Base-by-base conservation (phyloP, 2,113 vertebrate species). In the Pterocles orientalis region DNA sequence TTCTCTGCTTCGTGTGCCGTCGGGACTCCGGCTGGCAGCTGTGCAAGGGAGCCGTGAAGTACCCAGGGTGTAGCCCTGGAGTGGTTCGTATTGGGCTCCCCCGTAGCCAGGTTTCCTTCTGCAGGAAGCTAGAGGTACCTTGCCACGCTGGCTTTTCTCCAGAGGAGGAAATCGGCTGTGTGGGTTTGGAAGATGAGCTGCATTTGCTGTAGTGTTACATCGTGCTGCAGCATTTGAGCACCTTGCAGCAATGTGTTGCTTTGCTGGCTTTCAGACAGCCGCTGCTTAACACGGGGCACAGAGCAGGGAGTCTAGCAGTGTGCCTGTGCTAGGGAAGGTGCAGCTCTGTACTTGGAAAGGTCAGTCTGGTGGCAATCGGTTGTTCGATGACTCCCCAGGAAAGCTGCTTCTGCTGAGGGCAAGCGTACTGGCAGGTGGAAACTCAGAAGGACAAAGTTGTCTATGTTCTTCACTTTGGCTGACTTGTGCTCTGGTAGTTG, bases 171-270 rank as follows among this genome's bases (percentile, higher is more conserved):
- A 24, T 14, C 2, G 2, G 2, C 41, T 2, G 28, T 3, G 64
- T 24, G 43, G 0, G 15, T 80, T 41, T 1, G 5, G 29, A 34
- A 36, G 23, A 8, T 58, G 64, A 33, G 25, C 51, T 19, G 15
- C 3, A 2, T 9, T 60, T 1, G 0, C n/a, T 19, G 58, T 41
- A 13, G 41, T 2, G 1, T 47, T 57, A 0, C 9, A 0, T 0
- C 10, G 54, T 3, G 1, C 33, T 18, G 2, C 26, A 10, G 62
- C 3, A 0, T 39, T 33, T 16, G 72, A 33, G 43, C 45, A 13
- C 26, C 2, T 68, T 14, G 2, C 48, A 24, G 70, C 1, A 0
- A 1, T 36, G 31, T 24, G 18, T 41, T 1, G 0, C 66, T 62
- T 33, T 16, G 14, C 3, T 41, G 75, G 31, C 9, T 43, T 25